Evolutionary conservation across 2,113 vertebrate genomes (phyloP), one percentile per base, ranked within the genome.

Genomic region (Zootoca vivipara): DNA sequence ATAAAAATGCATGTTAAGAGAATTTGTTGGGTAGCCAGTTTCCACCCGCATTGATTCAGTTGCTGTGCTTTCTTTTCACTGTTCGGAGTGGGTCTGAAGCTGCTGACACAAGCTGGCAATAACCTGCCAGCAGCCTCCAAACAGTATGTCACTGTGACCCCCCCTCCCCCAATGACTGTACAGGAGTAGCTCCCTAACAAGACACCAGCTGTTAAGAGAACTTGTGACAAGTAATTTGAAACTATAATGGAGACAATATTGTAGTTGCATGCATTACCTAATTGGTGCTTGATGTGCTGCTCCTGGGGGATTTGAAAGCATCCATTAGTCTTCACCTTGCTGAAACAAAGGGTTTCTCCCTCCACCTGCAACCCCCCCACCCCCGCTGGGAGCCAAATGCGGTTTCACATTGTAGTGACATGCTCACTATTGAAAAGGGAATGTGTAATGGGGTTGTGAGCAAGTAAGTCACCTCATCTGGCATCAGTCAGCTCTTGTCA

Each of bases 21-120:
- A 42, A 62, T 1, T 15, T 7, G 15, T 78, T 84, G 28, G 22
- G 4, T 64, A 15, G 35, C 3, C 72, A 8, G 2, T 83, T 30
- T 83, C 72, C 74, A n/a, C 84, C 56, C 64, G 91, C 86, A 56
- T 86, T 86, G 67, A 82, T 91, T 90, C 89, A 58, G 90, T 86
- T 89, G 83, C 28, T 86, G 42, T 85, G 79, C 83, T 85, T 38
- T 67, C 84, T 80, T 30, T 65, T 88, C 56, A 26, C 24, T 35
- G 42, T 38, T 77, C 42, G 2, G 35, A 26, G 40, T 30, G 22
- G 16, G 35, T 89, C 85, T 67, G 64, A 35, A 78, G 62, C 2
- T 75, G 10, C 1, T 35, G 86, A 85, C 75, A 85, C 69, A 91
- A 62, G 56, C 15, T 87, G 87, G 62, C 74, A 90, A 26, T 87